Percentiles rank a stretch among this genome's conserved stretches.
These are phyloP conservation scores for Dinothrombium tinctorium DNA, from an alignment of 1,140 invertebrate genomes.

Conservation along the genomic window DNA sequence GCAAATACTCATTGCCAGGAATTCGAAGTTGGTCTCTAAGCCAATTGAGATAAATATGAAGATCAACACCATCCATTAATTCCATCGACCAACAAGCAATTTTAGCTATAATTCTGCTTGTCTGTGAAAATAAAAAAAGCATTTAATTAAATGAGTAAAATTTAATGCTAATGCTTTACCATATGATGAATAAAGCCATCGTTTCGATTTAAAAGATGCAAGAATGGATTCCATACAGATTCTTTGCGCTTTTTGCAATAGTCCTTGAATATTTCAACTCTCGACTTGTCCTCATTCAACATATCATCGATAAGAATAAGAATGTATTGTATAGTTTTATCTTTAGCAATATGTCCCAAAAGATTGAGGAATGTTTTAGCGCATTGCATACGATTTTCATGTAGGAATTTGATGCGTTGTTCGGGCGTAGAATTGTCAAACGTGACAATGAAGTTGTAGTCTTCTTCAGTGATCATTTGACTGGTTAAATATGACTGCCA, in stretches of 20 bases:
- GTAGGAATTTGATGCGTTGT: conserved; percentile 20
- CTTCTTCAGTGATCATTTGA: conserved; percentile 87
- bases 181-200: conserved; percentile 97
- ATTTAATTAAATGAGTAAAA: too few relatives aligned
- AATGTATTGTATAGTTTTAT: conserved; percentile 94
- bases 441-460: conserved; percentile 67
- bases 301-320: conserved; percentile 96
- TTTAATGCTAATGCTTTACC: too few relatives aligned
- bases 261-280: conserved; percentile 92
- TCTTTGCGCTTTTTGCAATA: conserved; percentile 52
- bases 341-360: conserved; percentile 85
- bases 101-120: conserved; percentile 87
- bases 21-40: conserved; percentile 81
- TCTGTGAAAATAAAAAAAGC: too few relatives aligned
- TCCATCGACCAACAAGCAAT: conserved; percentile 84
- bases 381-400: conserved; percentile 31
- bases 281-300: conserved; percentile 76
- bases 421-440: conserved; percentile 42
- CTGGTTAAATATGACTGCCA: conserved; percentile 90
- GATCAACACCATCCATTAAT: conserved; percentile 79
- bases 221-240: conserved; percentile 81
- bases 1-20: conserved; percentile 87
- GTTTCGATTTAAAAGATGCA: conserved; percentile 77
- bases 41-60: conserved; percentile 91
- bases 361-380: conserved; percentile 88